Evolutionary conservation across 2,113 vertebrate genomes (phyloP).

Genomic region (Ptilonorhynchus violaceus): DNA sequence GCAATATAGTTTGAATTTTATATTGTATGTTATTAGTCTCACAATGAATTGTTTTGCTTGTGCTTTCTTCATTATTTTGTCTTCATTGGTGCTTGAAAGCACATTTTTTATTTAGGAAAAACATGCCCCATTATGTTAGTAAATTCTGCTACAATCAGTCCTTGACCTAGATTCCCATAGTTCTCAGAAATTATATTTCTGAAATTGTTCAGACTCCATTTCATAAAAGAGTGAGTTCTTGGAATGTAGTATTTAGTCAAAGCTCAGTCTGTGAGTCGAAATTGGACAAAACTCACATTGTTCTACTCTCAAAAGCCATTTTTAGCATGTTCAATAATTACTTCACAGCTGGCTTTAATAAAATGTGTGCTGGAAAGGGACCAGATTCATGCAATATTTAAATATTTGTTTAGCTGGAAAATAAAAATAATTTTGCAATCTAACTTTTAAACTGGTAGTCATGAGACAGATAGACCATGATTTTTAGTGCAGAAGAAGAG

Average conservation of each 20-base stretch:
- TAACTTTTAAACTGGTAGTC: background rate
- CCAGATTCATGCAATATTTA: background rate
- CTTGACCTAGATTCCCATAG: constrained; percentile 35
- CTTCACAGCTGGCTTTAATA: constrained; percentile 23
- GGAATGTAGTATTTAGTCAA: background rate
- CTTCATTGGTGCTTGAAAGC: background rate
- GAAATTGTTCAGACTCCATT: background rate
- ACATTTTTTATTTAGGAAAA: background rate
- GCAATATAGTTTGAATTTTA: background rate
- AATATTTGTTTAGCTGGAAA: background rate
- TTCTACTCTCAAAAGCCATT: constrained; percentile 11
- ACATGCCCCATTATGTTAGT: background rate
- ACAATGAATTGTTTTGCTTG: background rate
- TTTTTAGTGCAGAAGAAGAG: background rate
- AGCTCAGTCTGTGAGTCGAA: background rate
- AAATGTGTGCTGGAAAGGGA: background rate
- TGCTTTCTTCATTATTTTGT: background rate
- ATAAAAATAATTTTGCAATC: background rate
- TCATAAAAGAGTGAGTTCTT: background rate
- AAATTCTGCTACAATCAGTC: background rate
- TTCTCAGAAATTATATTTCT: constrained; percentile 15
- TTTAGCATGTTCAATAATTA: constrained; percentile 22
- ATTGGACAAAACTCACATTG: background rate
- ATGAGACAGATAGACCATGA: background rate
- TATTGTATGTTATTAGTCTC: background rate